A percentile compares a stretch with the other conserved stretches of the same genome.
phyloP scores from a whole-genome alignment of 64 coral and sea anemone species.

The Platygyra sinensis region DNA sequence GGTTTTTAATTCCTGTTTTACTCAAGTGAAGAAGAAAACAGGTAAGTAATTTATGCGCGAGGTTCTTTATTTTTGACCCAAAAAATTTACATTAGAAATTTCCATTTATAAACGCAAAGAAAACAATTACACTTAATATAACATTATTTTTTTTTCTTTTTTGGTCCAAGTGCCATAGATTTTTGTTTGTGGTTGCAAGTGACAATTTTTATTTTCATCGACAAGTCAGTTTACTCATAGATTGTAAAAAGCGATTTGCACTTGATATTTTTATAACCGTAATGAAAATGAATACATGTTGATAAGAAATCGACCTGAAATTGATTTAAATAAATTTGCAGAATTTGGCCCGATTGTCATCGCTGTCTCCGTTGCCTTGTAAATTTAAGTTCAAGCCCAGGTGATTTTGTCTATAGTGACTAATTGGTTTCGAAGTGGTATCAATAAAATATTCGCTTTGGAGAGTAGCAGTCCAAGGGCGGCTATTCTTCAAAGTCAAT shows the following conservation, averaged over 20 bases:
- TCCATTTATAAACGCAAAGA: background rate
- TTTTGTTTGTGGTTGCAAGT: background rate
- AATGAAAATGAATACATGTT: background rate
- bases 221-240: background rate
- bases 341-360: background rate
- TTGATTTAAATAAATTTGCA: slow-evolving; percentile 18
- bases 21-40: background rate
- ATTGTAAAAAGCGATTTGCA: background rate
- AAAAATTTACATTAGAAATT: background rate
- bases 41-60: background rate
- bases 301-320: background rate
- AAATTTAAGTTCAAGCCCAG: background rate
- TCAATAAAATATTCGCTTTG: slow-evolving; percentile 27
- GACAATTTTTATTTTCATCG: background rate
- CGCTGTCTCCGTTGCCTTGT: slow-evolving; percentile 2
- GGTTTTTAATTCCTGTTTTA: background rate
- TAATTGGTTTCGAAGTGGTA: slow-evolving; percentile 2
- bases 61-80: background rate
- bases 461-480: background rate
- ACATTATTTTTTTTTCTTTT: background rate
- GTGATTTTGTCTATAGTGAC: background rate
- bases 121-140: slow-evolving; percentile 15
- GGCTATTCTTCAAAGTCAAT: background rate
- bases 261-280: background rate
- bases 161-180: background rate